phyloP scores from a whole-genome alignment of 2,888 invertebrate species.

The Campopleginae sp. region DNA sequence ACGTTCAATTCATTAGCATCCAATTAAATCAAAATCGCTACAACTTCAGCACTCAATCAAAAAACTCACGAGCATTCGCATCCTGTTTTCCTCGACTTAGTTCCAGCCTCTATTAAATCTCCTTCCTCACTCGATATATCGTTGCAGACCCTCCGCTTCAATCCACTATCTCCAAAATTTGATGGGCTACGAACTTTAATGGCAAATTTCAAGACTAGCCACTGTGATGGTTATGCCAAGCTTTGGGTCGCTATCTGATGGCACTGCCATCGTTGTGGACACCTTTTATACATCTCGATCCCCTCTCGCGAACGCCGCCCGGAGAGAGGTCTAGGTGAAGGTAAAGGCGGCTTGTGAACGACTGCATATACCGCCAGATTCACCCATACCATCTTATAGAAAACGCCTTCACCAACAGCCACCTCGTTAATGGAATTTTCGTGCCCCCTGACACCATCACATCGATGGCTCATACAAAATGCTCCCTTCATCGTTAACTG shows the following conservation, averaged over 20 bases:
- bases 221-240: constrained; percentile 72
- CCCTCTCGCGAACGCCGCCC: constrained; percentile 76
- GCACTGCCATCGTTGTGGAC: constrained; percentile 80
- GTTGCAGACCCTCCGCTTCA: background rate
- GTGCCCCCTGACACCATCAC: background rate
- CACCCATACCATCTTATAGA: constrained; percentile 46
- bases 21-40: background rate
- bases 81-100: constrained; percentile 67
- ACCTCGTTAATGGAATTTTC: constrained; percentile 1
- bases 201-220: background rate
- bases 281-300: constrained; percentile 83
- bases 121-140: background rate
- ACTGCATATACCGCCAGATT: constrained; percentile 38
- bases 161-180: background rate
- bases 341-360: constrained; percentile 73
- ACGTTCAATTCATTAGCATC: background rate
- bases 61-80: constrained; percentile 79
- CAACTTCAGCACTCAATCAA: background rate
- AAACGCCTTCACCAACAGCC: constrained; percentile 62
- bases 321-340: constrained; percentile 84
- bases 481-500: background rate
- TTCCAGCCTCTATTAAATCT: background rate
- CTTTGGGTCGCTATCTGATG: constrained; percentile 79
- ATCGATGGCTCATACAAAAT: background rate
- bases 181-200: background rate